Evolutionary conservation across 2,888 invertebrate genomes (phyloP), one percentile per base, ranked within the genome.

Genomic region (Argyresthia albistria): DNA sequence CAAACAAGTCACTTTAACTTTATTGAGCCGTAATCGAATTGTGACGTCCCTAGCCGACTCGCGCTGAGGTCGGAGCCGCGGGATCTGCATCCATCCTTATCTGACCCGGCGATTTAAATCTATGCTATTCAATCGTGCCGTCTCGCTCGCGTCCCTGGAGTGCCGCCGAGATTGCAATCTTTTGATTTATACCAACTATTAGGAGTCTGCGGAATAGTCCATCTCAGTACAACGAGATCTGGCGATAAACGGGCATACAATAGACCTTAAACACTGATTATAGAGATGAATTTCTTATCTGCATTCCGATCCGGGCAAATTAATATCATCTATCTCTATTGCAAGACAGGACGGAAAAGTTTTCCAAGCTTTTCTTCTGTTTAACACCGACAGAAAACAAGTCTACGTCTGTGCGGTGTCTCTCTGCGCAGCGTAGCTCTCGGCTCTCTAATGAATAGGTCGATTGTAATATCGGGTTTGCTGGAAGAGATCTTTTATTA

Each of bases 101-200:
- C 87, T 82, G 76, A 79, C 84, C 77, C 78, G 72, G 69, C 80
- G 76, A 84, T 87, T 87, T 87, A 87, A 87, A 82, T 87, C 86
- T 84, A 87, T 87, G 87, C 86, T 80, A 78, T 86, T 87, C 87
- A 87, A 87, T 87, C 82, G 77, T 86, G 83, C 80, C 78, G 71
- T 87, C 87, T 87, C 87, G 71, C 84, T 87, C 81, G 78, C 71
- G 67, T 87, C 87, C 82, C 87, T 80, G 81, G 87, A 86, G 87
- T 84, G 83, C 84, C 76, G 77, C 71, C 70, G 78, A 84, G 86
- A 87, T 86, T 84, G 87, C 84, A 84, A 87, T 87, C 87, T 87
- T 87, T 86, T 87, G 87, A 87, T 87, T 87, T 87, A 87, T 87
- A 83, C 81, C 83, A 83, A 87, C 86, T 87, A 87, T 87, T 87